phyloP scores from a whole-genome alignment of 2,888 invertebrate genomes.

The Pyrrhosoma nymphula region DNA sequence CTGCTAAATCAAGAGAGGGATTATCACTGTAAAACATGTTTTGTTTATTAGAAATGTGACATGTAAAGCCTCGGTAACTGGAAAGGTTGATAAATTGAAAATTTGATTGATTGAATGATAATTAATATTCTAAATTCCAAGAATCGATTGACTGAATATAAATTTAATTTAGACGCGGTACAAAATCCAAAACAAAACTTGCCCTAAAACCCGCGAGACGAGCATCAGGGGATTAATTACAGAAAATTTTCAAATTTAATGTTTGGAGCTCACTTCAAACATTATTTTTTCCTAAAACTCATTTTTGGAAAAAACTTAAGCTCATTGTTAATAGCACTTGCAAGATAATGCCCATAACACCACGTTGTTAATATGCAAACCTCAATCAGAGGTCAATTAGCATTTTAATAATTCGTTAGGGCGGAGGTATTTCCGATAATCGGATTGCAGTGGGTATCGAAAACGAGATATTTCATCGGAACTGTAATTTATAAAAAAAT shows the following conservation, averaged over 20 bases:
- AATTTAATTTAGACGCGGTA: neutral
- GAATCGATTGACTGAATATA: neutral
- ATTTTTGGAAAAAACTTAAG: neutral
- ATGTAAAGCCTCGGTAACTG: too few relatives aligned
- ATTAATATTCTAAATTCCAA: neutral
- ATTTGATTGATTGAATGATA: neutral
- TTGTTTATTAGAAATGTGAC: too few relatives aligned
- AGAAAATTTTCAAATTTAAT: neutral
- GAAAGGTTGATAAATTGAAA: too few relatives aligned
- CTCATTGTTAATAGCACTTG: neutral
- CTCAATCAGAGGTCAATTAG: slow-evolving; percentile 1
- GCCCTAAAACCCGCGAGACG: neutral
- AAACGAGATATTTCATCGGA: neutral
- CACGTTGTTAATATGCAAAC: neutral
- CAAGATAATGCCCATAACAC: neutral
- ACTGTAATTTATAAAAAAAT: neutral
- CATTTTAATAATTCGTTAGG: neutral
- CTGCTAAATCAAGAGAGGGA: too few relatives aligned
- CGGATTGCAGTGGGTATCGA: neutral
- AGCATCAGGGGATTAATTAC: neutral
- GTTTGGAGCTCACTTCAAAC: neutral
- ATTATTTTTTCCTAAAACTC: too few relatives aligned
- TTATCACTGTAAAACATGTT: too few relatives aligned
- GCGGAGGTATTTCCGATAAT: neutral
- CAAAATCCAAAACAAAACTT: neutral